Evolutionary conservation across 2,113 vertebrate genomes (phyloP).

Genomic region (Narcine bancroftii): DNA sequence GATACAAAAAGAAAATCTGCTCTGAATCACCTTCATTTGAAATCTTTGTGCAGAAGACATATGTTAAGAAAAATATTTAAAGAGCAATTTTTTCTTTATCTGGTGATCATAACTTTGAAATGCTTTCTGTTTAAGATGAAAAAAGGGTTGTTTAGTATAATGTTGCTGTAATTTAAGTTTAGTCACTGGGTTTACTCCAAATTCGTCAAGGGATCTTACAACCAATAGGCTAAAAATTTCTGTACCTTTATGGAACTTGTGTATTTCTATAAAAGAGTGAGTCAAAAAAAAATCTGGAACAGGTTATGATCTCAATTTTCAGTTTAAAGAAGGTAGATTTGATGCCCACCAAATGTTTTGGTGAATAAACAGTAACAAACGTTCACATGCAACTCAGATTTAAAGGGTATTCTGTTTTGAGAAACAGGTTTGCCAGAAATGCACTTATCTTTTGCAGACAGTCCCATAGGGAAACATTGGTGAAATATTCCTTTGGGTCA

Average conservation of each 20-base stretch:
- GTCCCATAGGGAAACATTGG: too few relatives aligned
- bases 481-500: too few relatives aligned
- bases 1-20: not conserved
- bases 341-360: not conserved
- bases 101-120: not conserved
- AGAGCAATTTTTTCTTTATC: not conserved
- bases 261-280: not conserved
- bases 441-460: too few relatives aligned
- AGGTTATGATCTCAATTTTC: not conserved
- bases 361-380: not conserved
- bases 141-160: not conserved
- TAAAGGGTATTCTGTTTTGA: not conserved
- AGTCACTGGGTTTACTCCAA: not conserved
- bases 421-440: not conserved
- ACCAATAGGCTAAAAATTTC: not conserved
- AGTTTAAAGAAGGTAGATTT: not conserved
- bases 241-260: not conserved
- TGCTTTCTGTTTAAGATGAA: not conserved
- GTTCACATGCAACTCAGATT: not conserved
- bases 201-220: not conserved
- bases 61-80: not conserved
- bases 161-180: slow-evolving; percentile 8
- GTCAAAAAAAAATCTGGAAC: not conserved
- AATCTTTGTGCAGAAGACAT: not conserved
- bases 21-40: not conserved